Conservation (phyloP, 2,113 vertebrate species). For the Neolamprologus devosi region DNA sequence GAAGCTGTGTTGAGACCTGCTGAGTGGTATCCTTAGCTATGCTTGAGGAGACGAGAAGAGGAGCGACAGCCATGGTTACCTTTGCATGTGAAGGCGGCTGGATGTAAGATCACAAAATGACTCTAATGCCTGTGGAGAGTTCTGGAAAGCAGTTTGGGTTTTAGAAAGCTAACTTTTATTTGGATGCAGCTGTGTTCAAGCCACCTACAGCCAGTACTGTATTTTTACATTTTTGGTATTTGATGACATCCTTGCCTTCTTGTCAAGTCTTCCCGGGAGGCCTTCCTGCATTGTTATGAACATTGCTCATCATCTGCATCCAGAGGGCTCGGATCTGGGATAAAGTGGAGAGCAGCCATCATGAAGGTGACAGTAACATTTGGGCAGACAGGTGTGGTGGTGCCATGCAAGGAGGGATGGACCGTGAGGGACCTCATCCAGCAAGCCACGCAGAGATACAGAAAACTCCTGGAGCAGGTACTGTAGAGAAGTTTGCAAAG, state of each 20-base stretch:
- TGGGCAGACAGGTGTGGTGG: conserved; percentile 86
- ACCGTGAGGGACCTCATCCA: conserved; percentile 85
- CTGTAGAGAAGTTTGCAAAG: neutral
- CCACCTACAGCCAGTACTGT: neutral
- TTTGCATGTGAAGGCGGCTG: neutral
- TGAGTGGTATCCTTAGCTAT: neutral
- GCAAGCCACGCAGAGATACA: conserved; percentile 89
- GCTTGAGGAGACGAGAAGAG: neutral
- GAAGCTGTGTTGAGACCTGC: neutral
- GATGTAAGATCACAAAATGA: neutral
- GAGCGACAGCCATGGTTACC: neutral
- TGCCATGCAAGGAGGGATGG: conserved; percentile 90
- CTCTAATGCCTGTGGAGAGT: neutral
- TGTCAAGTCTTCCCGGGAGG: neutral
- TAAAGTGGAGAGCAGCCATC: conserved; percentile 9
- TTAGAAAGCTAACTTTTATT: neutral
- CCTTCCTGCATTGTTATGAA: neutral
- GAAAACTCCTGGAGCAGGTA: conserved; percentile 86
- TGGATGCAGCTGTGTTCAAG: neutral
- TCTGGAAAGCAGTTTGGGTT: neutral
- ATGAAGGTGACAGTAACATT: conserved; percentile 97
- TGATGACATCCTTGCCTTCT: neutral
- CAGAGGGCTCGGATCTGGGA: conserved; percentile 6
- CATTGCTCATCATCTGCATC: neutral
- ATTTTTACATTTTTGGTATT: neutral